Evolutionary conservation across 2,888 invertebrate species (phyloP).

Genomic region (Syritta pipiens): DNA sequence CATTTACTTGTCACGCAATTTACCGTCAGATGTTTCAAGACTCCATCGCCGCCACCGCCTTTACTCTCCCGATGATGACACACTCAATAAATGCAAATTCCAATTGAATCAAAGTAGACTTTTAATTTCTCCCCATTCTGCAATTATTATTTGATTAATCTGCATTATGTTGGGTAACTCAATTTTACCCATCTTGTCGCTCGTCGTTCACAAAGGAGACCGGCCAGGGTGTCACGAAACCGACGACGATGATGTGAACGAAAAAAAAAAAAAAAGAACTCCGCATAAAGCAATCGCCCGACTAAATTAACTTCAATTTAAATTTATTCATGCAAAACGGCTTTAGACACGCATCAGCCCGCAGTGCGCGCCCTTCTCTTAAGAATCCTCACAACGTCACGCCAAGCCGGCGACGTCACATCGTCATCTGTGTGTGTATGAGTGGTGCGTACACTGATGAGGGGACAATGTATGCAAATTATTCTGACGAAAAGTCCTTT

Average conservation of each 20-base stretch:
- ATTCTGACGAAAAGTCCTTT: constrained; percentile 23
- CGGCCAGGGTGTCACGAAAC: constrained; percentile 1
- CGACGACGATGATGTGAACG: neutral
- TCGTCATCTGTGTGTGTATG: too few species aligned
- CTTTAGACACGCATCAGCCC: constrained; percentile 37
- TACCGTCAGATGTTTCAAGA: too few species aligned
- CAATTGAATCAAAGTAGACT: constrained; percentile 26
- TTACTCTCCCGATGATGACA: too few species aligned
- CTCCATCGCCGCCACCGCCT: too few species aligned
- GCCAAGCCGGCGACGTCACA: too few species aligned
- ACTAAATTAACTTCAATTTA: constrained; percentile 51
- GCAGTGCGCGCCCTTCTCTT: neutral
- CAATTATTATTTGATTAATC: constrained; percentile 49
- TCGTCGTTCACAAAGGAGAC: constrained; percentile 18
- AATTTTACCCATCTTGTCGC: constrained; percentile 19
- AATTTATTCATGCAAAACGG: constrained; percentile 49
- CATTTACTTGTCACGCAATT: too few species aligned
- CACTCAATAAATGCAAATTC: constrained; percentile 20
- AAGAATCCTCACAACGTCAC: too few species aligned
- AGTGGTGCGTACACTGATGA: neutral
- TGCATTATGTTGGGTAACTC: constrained; percentile 42
- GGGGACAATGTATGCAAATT: constrained; percentile 35
- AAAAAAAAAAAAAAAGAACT: constrained; percentile 5
- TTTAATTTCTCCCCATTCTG: constrained; percentile 25
- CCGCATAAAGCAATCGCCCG: constrained; percentile 33